Base-by-base conservation (phyloP, 2,113 vertebrate genomes). In the Polypterus bichir region DNA sequence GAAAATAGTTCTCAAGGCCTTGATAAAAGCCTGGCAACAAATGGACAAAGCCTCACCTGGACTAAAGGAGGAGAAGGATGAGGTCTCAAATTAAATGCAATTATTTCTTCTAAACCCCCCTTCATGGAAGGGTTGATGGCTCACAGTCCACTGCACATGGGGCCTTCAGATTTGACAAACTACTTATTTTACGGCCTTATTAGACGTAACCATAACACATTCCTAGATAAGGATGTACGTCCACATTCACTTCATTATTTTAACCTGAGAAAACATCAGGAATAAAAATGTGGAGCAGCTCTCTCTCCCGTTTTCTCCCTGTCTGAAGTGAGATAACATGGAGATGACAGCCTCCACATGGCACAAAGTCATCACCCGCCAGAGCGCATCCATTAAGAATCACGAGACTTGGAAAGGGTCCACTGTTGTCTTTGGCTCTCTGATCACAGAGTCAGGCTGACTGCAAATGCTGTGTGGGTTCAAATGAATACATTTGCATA, bases 201-300 rank as follows among this genome's bases (percentile, higher is more conserved):
- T 74, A 70, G 69, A 76, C 70, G 67, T 70, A 75, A 75, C 64
- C 63, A 74, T 70, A 74, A 74, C 70, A 74, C 70, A 73, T 74
- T 77, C 70, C 72, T 69, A 74, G 77, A 77, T 77, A 77, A 77
- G 69, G 70, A 69, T 47, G 46, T 64, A 60, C 47, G 27, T 70
- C 65, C 68, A 60, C 44, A 51, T 62, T 74, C 67, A 71, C 60
- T 60, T 60, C 60, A 66, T 64, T 74, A 54, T 76, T 77, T 71
- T 73, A 71, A 71, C 64, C 68, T 76, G 72, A 70, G 65, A 77
- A 55, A 0, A 4, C 62, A 76, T 71, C 71, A 60, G 72, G 70
- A 59, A n/a, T 44, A 48, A 62, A 68, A 65, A 57, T 66, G 66
- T 6, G 27, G 64, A 70, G 65, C 71, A 69, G 62, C 64, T 68